Percentiles rank a stretch among this genome's conserved stretches.
Conservation (phyloP, 2,113 vertebrate species). For the Salvator merianae region DNA sequence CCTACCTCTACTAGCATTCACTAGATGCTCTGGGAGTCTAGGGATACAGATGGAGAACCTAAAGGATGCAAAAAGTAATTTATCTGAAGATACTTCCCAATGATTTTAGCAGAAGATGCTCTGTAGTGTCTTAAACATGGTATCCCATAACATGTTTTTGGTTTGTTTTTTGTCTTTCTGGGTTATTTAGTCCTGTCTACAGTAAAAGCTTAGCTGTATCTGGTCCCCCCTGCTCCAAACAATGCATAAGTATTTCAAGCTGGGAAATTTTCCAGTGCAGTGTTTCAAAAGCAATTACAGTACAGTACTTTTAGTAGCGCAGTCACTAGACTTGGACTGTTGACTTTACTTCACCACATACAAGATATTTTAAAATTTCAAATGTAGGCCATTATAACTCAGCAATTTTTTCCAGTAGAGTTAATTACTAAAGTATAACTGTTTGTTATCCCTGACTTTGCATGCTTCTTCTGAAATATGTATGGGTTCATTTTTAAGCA, state of each 20-base stretch:
- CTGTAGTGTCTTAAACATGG: not conserved
- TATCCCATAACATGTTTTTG: not conserved
- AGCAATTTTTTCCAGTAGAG: not conserved
- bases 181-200: constrained; percentile 1
- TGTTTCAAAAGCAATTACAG: not conserved
- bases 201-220: not conserved
- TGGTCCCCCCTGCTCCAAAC: not conserved
- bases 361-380: constrained; percentile 6
- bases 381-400: rapidly evolving
- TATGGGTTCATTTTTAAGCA: rapidly evolving
- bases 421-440: not conserved
- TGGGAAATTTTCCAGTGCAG: not conserved
- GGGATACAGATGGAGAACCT: no score
- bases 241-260: constrained; percentile 10
- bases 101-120: not conserved
- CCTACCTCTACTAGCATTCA: no score
- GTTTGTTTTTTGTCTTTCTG: not conserved
- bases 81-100: not conserved
- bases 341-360: not conserved
- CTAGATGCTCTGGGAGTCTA: no score
- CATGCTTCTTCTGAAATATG: not conserved
- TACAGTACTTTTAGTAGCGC: not conserved
- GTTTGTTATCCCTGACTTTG: not conserved
- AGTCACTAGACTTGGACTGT: not conserved
- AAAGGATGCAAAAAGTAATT: not conserved